These are phyloP conservation scores for Mirounga angustirostris DNA, from an alignment of 2,113 vertebrate genomes.

Conservation along the genomic window DNA sequence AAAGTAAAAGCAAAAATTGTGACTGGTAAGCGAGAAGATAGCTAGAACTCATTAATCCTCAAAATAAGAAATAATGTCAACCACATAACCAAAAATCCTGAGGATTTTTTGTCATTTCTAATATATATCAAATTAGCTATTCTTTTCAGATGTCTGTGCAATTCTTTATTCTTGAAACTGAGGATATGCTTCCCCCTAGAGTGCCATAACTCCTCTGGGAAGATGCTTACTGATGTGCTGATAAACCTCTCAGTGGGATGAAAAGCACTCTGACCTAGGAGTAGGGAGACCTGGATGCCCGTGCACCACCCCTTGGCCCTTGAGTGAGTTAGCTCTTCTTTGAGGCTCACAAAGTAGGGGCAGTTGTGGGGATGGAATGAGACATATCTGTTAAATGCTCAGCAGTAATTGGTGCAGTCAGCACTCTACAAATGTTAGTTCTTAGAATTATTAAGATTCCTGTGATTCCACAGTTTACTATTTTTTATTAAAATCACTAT, in stretches of 20 bases:
- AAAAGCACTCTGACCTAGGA: not conserved
- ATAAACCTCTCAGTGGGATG: not conserved
- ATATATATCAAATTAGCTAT: not conserved
- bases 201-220: not conserved
- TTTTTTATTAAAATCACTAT: not conserved
- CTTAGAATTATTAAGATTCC: not conserved
- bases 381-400: not conserved
- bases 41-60: not conserved
- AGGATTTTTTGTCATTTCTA: not conserved
- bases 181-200: not conserved
- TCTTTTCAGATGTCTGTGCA: not conserved
- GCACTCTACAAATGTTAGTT: not conserved
- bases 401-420: not conserved
- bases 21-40: not conserved
- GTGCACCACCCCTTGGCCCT: too few species aligned
- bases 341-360: not conserved
- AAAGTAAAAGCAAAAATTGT: not conserved
- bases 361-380: not conserved
- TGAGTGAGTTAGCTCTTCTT: not conserved
- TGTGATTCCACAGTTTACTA: not conserved
- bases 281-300: not conserved
- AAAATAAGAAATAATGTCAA: not conserved
- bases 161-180: not conserved
- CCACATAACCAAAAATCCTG: not conserved
- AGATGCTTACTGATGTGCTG: not conserved